phyloP scores from a whole-genome alignment of 2,797 vertebrate species.

The Mastacembelus armatus region DNA sequence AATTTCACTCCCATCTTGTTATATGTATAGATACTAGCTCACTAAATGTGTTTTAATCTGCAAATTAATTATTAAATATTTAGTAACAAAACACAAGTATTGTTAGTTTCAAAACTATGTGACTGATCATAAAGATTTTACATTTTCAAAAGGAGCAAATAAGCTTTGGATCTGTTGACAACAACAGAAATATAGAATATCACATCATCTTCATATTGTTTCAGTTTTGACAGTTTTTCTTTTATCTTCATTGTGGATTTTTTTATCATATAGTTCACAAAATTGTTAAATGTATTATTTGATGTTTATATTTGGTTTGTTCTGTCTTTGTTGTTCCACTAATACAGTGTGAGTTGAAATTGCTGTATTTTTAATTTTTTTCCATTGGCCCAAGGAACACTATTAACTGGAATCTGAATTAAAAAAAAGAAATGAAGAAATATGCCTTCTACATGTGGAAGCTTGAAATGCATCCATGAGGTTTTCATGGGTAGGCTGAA shows the following conservation, averaged over 20 bases:
- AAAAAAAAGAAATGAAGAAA: not conserved
- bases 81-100: not conserved
- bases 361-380: not conserved
- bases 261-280: too few species aligned
- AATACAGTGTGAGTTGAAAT: not conserved
- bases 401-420: not conserved
- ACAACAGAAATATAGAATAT: not conserved
- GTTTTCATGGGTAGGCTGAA: conserved; percentile 6
- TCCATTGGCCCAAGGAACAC: not conserved
- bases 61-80: too few species aligned
- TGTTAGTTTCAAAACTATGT: not conserved
- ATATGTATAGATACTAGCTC: not conserved
- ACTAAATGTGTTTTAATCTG: conserved; percentile 8
- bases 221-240: too few species aligned
- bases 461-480: not conserved
- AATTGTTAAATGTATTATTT: too few species aligned
- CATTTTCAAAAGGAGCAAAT: conserved; percentile 5
- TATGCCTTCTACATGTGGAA: not conserved
- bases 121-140: not conserved
- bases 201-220: too few species aligned
- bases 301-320: not conserved
- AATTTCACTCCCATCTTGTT: not conserved
- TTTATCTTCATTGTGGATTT: too few species aligned
- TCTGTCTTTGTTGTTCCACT: not conserved
- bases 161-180: not conserved